Evolutionary conservation across 2,888 invertebrate genomes (phyloP), one percentile per base, ranked within the genome.

Genomic region (Rhabditophanes sp.): DNA sequence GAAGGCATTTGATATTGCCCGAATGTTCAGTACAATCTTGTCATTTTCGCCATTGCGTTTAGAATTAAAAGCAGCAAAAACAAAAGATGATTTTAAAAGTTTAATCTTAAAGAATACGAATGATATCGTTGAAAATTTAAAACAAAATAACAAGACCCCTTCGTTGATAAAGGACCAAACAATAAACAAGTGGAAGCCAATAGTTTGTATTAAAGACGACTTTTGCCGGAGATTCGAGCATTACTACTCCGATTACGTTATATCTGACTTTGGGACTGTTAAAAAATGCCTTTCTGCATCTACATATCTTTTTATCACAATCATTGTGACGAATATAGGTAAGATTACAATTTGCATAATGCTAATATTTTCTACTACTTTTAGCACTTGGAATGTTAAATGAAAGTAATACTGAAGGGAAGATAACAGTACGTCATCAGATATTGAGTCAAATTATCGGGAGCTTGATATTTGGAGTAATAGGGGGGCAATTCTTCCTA

Each of bases 361-460:
- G n/a, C n/a, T n/a, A n/a, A n/a, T n/a, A n/a, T n/a, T n/a, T n/a
- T n/a, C n/a, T n/a, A n/a, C n/a, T n/a, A n/a, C n/a, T n/a, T n/a
- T n/a, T n/a, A n/a, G 74, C 74, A 17, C 72, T 74, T 51, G 74
- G 74, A 23, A 72, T 73, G 51, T 65, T 75, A 32, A 74, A 74
- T 53, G 69, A 72, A 45, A 69, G 67, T 48, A 73, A 74, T 51
- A 75, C 74, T 5, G 50, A 66, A 19, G 72, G 73, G 25, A 65
- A 66, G 38, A 73, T 74, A n/a, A n/a, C n/a, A n/a, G n/a, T n/a
- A n/a, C n/a, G n/a, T n/a, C n/a, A n/a, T n/a, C n/a, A 48, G 6
- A 53, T 59, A 6, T 33, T 57, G 5, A 48, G 56, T 2, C 57
- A 57, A 41, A 48, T 48, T 38, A 51, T 59, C 25, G 57, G 58